These are phyloP conservation scores for Cervus canadensis DNA, from an alignment of 2,113 vertebrate genomes.

Conservation along the genomic window DNA sequence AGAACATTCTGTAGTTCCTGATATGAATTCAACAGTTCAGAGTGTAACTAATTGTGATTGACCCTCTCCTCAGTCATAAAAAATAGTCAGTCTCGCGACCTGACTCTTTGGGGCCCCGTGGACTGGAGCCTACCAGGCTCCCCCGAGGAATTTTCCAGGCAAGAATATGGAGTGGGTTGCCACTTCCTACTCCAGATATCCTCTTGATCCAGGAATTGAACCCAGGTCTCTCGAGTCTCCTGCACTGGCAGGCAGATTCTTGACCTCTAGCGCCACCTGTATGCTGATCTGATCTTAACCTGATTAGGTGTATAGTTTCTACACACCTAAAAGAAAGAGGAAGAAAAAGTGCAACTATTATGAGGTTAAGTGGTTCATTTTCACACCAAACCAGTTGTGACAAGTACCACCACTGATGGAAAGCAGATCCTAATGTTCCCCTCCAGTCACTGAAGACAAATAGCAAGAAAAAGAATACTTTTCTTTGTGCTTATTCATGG, in stretches of 20 bases:
- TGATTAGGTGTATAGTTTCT: not conserved
- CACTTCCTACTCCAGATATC: not conserved
- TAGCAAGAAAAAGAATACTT: not conserved
- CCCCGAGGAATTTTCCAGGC: not conserved
- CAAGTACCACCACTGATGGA: not conserved
- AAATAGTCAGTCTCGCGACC: not conserved
- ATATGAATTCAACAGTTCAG: not conserved
- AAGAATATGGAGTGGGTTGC: not conserved
- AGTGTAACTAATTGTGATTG: not conserved
- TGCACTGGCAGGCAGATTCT: not conserved
- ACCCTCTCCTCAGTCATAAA: not conserved
- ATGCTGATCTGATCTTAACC: not conserved
- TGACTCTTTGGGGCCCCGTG: not conserved
- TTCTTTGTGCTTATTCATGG: not conserved
- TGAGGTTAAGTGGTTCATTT: not conserved
- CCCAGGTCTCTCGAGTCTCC: not conserved
- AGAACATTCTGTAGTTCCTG: not conserved
- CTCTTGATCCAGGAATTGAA: not conserved
- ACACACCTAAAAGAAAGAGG: not conserved
- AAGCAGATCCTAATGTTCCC: not conserved
- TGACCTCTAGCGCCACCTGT: not conserved
- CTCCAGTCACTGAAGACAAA: not conserved
- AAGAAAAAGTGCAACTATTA: not conserved
- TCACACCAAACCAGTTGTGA: not conserved
- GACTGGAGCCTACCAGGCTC: not conserved